These are phyloP conservation scores for Actinernus sp. DNA, from an alignment of 92 coral and sea anemone species.

Conservation along the genomic window DNA sequence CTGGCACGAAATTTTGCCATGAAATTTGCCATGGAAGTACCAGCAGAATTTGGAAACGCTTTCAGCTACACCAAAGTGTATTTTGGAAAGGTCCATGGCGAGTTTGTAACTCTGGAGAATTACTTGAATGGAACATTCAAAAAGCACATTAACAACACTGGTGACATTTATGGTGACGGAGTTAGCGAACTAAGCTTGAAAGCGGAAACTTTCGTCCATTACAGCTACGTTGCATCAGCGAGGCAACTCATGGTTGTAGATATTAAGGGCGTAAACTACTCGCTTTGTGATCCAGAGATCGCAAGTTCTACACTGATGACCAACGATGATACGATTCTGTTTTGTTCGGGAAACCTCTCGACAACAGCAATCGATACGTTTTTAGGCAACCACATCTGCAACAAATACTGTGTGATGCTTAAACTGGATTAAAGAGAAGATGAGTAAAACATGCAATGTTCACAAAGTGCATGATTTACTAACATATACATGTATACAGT, in stretches of 20 bases:
- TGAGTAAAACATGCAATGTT: no score
- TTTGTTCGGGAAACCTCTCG: slow-evolving; percentile 51
- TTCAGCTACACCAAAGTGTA: slow-evolving; percentile 62
- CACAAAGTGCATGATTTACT: no score
- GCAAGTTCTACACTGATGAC: slow-evolving; percentile 23
- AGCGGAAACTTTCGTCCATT: slow-evolving; percentile 31
- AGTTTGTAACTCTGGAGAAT: slow-evolving; percentile 53
- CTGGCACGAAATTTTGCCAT: slow-evolving; percentile 53
- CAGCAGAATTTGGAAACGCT: slow-evolving; percentile 33
- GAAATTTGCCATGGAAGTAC: slow-evolving; percentile 34
- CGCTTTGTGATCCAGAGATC: slow-evolving; percentile 68
- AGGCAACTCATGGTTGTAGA: slow-evolving; percentile 67
- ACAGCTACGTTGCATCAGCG: slow-evolving; percentile 16
- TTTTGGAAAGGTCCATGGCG: slow-evolving; percentile 54
- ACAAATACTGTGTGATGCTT: no score
- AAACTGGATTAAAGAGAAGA: no score
- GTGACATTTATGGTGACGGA: slow-evolving; percentile 21
- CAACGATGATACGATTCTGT: slow-evolving; percentile 44
- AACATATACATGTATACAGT: no score
- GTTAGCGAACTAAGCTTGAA: slow-evolving; percentile 25
- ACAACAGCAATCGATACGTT: slow-evolving; percentile 37
- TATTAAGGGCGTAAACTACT: slow-evolving; percentile 63
- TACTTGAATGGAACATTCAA: slow-evolving; percentile 34
- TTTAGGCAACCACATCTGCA: no score
- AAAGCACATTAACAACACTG: slow-evolving; percentile 39